Evolutionary conservation across 2,797 vertebrate genomes (phyloP), one percentile per base, ranked within the genome.

Genomic region (Furcifer pardalis): DNA sequence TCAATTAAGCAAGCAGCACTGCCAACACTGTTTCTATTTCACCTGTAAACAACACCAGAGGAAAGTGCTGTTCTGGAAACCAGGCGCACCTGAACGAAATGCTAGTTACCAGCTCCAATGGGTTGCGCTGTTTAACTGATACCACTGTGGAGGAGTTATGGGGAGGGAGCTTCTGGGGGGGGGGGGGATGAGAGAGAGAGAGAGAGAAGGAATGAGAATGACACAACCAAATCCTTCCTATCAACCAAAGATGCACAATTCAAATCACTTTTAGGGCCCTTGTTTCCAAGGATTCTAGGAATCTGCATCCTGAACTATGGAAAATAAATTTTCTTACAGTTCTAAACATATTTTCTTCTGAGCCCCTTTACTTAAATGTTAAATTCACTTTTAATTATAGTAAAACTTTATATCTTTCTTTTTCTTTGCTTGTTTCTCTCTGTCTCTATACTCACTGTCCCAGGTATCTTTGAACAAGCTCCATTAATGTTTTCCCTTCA

Each of bases 41-140:
- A 93, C 75, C 90, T 93, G 63, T 92, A 93, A 94, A 94, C 83
- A 93, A 71, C 21, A 83, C 79, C n/a, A 82, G 86, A 46, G 72
- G 66, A 83, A 79, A 92, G 72, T 77, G 52, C 86, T 92, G 83
- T 37, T 3, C 84, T 84, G 72, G 56, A 81, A 88, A 42, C 66
- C 65, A 65, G 92, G 93, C 92, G 88, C 89, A 87, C 86, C 90
- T 92, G 85, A 72, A 63, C 79, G 87, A 92, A 83, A 85, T 84
- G 68, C 81, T 82, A 90, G 87, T 92, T 76, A 86, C 88, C 80
- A 90, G 88, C 93, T 87, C 86, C 89, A 88, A 92, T 84, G 88
- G 72, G 82, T 89, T 56, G 15, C 73, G 72, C 42, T 87, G 0
- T 75, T 88, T 83, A 86, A 81, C 6, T 68, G 69, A 89, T 86